Conservation (phyloP, 2,113 vertebrate species). For the Gavia stellata region DNA sequence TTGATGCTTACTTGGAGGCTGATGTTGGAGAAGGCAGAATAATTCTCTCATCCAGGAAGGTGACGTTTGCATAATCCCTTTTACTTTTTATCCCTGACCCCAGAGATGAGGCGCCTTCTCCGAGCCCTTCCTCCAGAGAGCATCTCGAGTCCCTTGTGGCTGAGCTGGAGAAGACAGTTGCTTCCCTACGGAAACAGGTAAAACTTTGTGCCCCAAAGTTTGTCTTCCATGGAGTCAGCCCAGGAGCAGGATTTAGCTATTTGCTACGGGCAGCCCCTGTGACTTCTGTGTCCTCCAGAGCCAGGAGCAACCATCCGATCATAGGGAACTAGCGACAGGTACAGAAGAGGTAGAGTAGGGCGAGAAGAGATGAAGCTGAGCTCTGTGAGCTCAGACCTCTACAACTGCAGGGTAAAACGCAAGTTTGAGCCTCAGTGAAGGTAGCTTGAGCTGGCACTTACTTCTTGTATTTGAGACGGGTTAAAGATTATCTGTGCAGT, state of each 20-base stretch:
- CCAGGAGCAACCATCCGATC: not conserved
- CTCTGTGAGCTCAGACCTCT: not conserved
- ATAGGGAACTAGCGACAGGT: not conserved
- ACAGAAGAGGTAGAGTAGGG: not conserved
- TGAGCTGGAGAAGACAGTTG: constrained; percentile 52
- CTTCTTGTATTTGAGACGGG: not conserved
- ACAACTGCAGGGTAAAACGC: not conserved
- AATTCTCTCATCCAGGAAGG: not conserved
- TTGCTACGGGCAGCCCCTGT: not conserved
- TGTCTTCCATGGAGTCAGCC: not conserved
- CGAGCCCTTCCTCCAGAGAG: not conserved
- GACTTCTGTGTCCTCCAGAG: not conserved
- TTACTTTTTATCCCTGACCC: not conserved
- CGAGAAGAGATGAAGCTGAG: not conserved
- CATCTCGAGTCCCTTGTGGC: constrained; percentile 46
- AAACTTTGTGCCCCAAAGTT: not conserved
- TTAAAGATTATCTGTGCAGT: not conserved
- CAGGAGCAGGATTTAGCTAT: not conserved
- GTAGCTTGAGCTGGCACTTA: not conserved
- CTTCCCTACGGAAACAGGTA: constrained; percentile 61
- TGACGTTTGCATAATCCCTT: not conserved
- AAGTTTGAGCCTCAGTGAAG: not conserved
- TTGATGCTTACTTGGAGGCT: not conserved
- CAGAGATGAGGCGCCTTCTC: not conserved
- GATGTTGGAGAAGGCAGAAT: not conserved